A percentile compares a stretch with the other conserved stretches of the same genome.
Evolutionary conservation across 2,888 invertebrate genomes (phyloP).

Genomic region (Tachina fera): DNA sequence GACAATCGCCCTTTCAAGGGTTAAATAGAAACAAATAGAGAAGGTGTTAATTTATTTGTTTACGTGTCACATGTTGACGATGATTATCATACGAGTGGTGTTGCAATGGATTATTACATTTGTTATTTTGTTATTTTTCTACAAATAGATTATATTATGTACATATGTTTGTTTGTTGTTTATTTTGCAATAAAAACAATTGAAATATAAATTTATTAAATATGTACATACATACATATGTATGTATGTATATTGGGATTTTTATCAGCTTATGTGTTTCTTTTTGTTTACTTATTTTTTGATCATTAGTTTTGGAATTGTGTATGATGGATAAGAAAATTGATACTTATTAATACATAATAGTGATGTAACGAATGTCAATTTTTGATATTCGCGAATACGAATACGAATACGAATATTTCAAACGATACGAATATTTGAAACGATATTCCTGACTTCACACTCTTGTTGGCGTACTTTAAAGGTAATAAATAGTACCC

Average conservation of each 20-base stretch:
- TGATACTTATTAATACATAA: neutral
- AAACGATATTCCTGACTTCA: no score
- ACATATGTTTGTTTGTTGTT: neutral
- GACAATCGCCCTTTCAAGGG: conserved; percentile 67
- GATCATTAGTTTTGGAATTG: neutral
- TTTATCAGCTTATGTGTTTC: neutral
- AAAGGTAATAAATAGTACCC: no score
- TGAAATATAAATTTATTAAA: conserved; percentile 36
- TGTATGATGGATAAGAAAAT: neutral
- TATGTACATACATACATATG: neutral
- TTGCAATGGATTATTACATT: conserved; percentile 1
- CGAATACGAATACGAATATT: no score
- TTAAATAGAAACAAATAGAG: conserved; percentile 11
- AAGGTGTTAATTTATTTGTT: conserved; percentile 20
- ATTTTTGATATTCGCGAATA: no score
- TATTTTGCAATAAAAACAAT: conserved; percentile 45
- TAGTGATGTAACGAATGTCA: no score
- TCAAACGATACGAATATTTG: no score
- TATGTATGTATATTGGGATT: conserved; percentile 1
- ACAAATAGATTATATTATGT: neutral
- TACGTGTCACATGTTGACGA: conserved; percentile 6
- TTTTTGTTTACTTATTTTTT: neutral
- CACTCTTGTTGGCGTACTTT: no score
- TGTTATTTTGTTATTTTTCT: conserved; percentile 20
- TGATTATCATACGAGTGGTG: neutral